Conservation (phyloP, 2,113 vertebrate species). For the Datnioides undecimradiatus region DNA sequence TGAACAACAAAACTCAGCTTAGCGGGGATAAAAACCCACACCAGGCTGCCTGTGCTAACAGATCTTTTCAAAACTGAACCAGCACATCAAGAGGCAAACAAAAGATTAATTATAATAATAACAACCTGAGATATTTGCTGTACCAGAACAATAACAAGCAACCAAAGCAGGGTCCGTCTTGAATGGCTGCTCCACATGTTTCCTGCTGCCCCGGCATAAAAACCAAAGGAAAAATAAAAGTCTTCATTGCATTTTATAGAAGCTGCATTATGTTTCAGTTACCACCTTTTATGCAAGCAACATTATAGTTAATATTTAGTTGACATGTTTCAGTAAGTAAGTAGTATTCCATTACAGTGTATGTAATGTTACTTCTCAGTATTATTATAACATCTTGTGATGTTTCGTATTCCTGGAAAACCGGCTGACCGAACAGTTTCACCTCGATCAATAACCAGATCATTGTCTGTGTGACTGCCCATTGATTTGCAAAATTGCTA, state of each 20-base stretch:
- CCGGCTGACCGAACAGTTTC: background rate
- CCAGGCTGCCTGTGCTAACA: background rate
- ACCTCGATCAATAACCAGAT: background rate
- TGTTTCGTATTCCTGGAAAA: background rate
- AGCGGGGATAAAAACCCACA: background rate
- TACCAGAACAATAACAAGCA: background rate
- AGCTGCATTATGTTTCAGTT: background rate
- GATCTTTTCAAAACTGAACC: background rate
- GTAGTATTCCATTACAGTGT: too few relatives aligned
- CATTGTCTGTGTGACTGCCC: background rate
- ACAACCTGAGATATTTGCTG: background rate
- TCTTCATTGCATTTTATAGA: background rate
- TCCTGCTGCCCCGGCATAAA: background rate
- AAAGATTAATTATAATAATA: background rate
- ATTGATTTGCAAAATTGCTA: background rate
- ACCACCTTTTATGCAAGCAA: background rate
- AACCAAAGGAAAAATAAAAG: background rate
- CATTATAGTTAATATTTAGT: background rate
- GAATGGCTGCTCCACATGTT: background rate
- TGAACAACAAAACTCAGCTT: background rate
- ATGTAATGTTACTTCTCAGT: background rate
- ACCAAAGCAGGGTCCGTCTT: background rate
- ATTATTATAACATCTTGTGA: background rate
- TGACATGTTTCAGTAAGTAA: background rate
- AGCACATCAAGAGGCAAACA: background rate